Conservation (phyloP, 2,888 invertebrate genomes). For the Cataglyphis altisquamis region DNA sequence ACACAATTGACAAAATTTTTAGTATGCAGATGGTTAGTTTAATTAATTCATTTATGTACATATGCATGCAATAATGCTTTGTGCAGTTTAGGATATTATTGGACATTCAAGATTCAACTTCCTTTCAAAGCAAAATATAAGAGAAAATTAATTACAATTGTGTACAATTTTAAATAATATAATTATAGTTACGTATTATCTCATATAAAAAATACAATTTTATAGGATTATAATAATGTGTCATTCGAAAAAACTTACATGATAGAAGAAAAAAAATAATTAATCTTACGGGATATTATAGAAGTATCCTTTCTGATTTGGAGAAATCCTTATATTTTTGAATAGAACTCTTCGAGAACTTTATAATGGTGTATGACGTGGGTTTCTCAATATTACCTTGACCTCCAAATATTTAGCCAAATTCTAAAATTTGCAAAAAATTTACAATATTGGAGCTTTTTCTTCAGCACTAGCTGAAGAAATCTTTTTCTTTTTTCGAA, state of each 20-base stretch:
- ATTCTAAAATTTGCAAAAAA: no score
- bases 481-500: no score
- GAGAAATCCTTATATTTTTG: no score
- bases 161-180: not conserved
- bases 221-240: not conserved
- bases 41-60: not conserved
- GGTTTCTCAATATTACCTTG: no score
- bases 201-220: not conserved
- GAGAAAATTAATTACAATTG: not conserved
- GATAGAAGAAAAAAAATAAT: not conserved
- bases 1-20: not conserved
- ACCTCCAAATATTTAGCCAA: no score
- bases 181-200: not conserved
- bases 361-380: no score
- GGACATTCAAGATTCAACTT: not conserved
- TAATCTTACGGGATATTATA: not conserved
- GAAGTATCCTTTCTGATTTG: no score
- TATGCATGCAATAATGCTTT: not conserved
- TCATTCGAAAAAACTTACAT: not conserved
- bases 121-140: not conserved
- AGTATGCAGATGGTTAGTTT: not conserved
- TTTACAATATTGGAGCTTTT: no score
- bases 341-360: no score
- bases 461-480: no score
- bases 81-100: not conserved